Evolutionary conservation across 2,113 vertebrate genomes (phyloP), one percentile per base, ranked within the genome.

Genomic region (Ovis canadensis): DNA sequence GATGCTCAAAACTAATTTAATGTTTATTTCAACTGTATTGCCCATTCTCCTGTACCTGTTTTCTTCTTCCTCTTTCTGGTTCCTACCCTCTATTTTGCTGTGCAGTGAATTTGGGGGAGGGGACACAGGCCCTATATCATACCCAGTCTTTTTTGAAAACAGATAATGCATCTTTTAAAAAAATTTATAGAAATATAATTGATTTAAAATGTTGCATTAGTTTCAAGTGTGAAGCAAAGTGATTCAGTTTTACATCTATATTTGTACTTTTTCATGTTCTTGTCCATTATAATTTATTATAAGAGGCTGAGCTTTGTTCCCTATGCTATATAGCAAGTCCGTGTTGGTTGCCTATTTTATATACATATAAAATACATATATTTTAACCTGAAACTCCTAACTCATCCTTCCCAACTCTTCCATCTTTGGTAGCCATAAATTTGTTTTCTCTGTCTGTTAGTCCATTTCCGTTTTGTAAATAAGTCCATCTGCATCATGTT

Each of bases 41-140:
- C 31, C 33, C 15, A 1, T 31, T 14, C 7, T 52, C 5, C 10
- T 6, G 9, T 2, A 29, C 1, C 0, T 2, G 17, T 17, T 59
- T 94, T 59, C 43, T 17, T 33, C 60, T 43, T 48, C 50, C 64
- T 77, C 17, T 57, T 91, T 27, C 80, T 29, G 33, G 31, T 29
- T 86, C 60, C 40, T 29, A 11, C 12, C 60, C 43, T 50, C 45
- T 48, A 27, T 74, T 36, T 74, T 45, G 27, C 5, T 52, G 2
- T n/a, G 4, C 40, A 31, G 27, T 15, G 62, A 36, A 59, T 62
- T 55, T 45, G 25, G 8, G 7, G 3, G n/a, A 3, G 3, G 7
- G 7, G 43, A 2, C 0, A 13, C 3, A 36, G 27, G 5, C 10
- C 71, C 71, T 50, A 0, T 3, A 21, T 40, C 29, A 71, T 6